phyloP scores from a whole-genome alignment of 1,140 invertebrate species.

The Drosophila sp. region DNA sequence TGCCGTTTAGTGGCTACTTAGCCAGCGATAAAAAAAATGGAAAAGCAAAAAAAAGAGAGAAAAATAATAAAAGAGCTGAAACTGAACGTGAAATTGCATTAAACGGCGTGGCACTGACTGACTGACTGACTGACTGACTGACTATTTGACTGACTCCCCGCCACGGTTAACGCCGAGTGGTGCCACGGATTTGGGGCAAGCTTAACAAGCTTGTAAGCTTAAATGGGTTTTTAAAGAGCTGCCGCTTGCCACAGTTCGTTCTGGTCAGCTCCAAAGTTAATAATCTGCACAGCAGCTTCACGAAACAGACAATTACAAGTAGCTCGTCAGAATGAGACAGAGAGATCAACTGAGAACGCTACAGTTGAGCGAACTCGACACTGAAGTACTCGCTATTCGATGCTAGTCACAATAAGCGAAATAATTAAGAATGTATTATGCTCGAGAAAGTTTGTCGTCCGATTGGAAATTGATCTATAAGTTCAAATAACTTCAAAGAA shows the following conservation, averaged over 20 bases:
- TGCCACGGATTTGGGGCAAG: slow-evolving; percentile 72
- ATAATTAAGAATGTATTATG: too few species aligned
- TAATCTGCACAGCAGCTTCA: slow-evolving; percentile 60
- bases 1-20: slow-evolving; percentile 83
- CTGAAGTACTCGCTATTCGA: background rate
- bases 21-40: slow-evolving; percentile 70
- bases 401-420: too few species aligned
- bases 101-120: slow-evolving; percentile 51
- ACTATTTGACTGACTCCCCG: background rate
- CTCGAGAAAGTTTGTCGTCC: too few species aligned
- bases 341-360: background rate
- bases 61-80: background rate
- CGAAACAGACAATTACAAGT: slow-evolving; percentile 69
- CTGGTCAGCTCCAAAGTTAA: slow-evolving; percentile 36
- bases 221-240: slow-evolving; percentile 82
- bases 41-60: background rate
- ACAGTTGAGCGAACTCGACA: background rate
- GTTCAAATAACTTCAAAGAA: too few species aligned
- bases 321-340: slow-evolving; percentile 35
- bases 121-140: too few species aligned
- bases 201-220: slow-evolving; percentile 81
- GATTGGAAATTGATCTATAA: too few species aligned
- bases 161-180: slow-evolving; percentile 7
- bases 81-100: slow-evolving; percentile 80
- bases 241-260: slow-evolving; percentile 40